Base-by-base conservation (phyloP, 2,797 vertebrate genomes). In the Pitangus sulphuratus region DNA sequence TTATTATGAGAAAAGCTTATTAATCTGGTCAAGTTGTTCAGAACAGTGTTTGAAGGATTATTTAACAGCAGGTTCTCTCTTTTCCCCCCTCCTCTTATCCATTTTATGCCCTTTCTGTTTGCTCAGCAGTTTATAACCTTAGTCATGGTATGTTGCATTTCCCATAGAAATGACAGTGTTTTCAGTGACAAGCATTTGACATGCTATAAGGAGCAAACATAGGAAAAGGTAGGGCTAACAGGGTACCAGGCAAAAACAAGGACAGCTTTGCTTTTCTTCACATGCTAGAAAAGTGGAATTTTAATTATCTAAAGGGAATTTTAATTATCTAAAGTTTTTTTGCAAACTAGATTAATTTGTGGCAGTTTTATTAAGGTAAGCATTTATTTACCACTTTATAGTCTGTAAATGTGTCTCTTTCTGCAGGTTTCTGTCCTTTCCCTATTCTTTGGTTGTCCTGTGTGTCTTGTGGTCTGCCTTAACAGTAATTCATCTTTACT, bases 1-100 rank as follows among this genome's bases (percentile, higher is more conserved):
- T 91, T 90, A 93, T 84, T 58, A 90, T 58, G 19, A 86, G 90
- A 66, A 91, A 92, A 91, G 58, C 74, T 93, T 87, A 89, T 90
- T 97, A 87, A 96, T 92, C 86, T 84, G 79, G 86, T 90, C 78
- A 69, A 72, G 6, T 89, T 96, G 66, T 86, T 84, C 74, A 82
- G 77, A 94, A 54, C 44, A 54, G 21, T 48, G 25, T 62, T 68
- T 3, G 11, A 72, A 84, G 92, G 83, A 84, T 94, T 93, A 88
- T 84, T 94, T 90, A 91, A 84, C 83, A 87, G 83, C 88, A 89
- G 83, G 83, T 47, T 86, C 47, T 75, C 53, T 57, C 28, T 65
- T 57, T 25, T 1, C 0, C 0, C 4, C 13, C 7, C 2, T 40
- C 3, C 12, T 31, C 28, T 81, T 68, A 69, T 31, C 68, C 71